Evolutionary conservation across 1,140 invertebrate genomes (phyloP).

Genomic region (Pantala flavescens): DNA sequence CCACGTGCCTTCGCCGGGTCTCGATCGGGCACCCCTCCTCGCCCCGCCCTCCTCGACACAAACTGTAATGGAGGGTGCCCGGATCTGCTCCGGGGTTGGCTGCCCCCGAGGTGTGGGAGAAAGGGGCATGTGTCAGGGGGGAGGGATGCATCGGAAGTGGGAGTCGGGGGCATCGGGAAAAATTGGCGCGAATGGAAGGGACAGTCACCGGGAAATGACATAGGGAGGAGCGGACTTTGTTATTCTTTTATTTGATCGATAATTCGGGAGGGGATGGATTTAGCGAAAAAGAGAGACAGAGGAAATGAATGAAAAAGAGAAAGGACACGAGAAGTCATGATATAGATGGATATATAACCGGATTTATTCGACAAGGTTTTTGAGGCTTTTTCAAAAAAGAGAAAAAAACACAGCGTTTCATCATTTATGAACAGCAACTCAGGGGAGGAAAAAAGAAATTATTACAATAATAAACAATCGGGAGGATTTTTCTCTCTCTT

Average conservation of each 20-base stretch:
- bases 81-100: background rate
- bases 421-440: background rate
- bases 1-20: background rate
- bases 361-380: background rate
- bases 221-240: background rate
- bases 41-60: background rate
- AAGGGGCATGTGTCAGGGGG: background rate
- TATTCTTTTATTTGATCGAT: constrained; percentile 2
- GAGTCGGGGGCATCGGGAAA: background rate
- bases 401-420: background rate
- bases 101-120: background rate
- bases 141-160: background rate
- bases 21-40: background rate
- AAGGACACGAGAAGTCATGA: background rate
- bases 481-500: too few relatives aligned
- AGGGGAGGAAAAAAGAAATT: too few relatives aligned
- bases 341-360: constrained; percentile 10
- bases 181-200: background rate
- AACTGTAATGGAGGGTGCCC: background rate
- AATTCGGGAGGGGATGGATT: background rate
- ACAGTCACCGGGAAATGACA: background rate
- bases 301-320: background rate
- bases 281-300: background rate
- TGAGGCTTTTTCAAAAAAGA: background rate
- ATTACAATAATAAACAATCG: too few relatives aligned